phyloP scores from a whole-genome alignment of 2,797 vertebrate species.

The Buphagus erythrorhynchus region DNA sequence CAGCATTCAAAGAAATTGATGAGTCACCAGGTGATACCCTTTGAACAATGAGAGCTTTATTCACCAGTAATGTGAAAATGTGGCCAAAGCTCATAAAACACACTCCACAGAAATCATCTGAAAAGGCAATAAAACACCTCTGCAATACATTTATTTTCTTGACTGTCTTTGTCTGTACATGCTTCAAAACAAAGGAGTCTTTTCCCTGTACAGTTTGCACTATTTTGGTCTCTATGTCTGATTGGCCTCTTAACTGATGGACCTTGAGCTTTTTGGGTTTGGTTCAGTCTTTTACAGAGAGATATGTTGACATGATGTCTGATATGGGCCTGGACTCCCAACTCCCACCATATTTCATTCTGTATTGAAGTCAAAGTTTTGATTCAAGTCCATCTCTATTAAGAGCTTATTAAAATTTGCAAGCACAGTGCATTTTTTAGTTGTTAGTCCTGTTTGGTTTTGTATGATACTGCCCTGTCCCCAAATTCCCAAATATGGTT shows the following conservation, averaged over 20 bases:
- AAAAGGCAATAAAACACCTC: constrained; percentile 24
- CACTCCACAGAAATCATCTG: background rate
- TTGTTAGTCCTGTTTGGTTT: background rate
- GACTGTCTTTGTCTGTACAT: background rate
- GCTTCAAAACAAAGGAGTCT: background rate
- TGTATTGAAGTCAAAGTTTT: background rate
- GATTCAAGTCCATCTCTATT: background rate
- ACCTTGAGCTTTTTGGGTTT: background rate
- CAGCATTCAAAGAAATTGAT: constrained; percentile 35
- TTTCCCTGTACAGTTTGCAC: background rate
- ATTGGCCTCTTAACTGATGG: background rate
- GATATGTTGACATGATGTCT: background rate
- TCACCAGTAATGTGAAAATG: background rate
- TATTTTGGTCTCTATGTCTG: background rate
- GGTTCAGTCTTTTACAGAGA: background rate
- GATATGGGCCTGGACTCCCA: background rate
- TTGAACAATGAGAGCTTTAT: constrained; percentile 38
- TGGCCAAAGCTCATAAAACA: constrained; percentile 1
- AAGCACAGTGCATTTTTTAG: background rate
- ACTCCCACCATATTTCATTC: background rate
- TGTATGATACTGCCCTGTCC: background rate
- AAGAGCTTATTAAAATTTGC: background rate
- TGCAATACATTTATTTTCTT: background rate
- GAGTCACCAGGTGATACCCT: constrained; percentile 29
- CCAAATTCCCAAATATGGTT: background rate